Evolutionary conservation across 2,113 vertebrate species (phyloP), one percentile per base, ranked within the genome.

Genomic region (Oreochromis tanganicae): DNA sequence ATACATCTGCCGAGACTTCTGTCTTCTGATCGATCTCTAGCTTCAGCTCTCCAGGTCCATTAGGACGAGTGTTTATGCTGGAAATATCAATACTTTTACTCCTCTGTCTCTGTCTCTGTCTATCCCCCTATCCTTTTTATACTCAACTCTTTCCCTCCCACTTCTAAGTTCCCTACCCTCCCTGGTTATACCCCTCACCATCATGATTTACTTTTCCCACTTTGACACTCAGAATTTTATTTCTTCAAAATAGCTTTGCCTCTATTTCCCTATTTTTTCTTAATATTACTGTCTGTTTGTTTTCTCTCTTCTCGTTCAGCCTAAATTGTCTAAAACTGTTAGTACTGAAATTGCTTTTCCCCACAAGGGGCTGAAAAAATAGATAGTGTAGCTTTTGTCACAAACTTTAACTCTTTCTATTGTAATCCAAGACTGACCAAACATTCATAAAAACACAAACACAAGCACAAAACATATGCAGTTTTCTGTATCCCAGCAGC

Each of bases 61-160:
- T 92, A 94, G 89, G 82, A 90, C 21, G 79, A 93, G 91, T 92
- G 91, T 94, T 95, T 93, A 92, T 95, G 61, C 88, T 90, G 84
- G 87, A 94, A 93, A 94, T 91, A 93, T 93, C 92, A 84, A 93
- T 93, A 92, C 48, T 38, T 78, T 46, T 85, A 17, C 54, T 85
- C 61, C 75, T 82, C 56, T 63, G 38, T 88, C 71, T 88, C 32
- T 19, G 17, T 79, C 80, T 89, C 38, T 38, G 46, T 83, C 79
- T 21, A 11, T 66, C 36, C 52, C 7, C 14, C 10, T 71, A 36
- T 85, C 27, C 73, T 19, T 66, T 89, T 85, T 79, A 83, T 55
- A 41, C 59, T 57, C 21, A 34, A n/a, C 32, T 85, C 57, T 34
- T 66, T 56, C 71, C 66, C 48, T 75, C 32, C 13, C 6, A 48